Percentiles rank a stretch among this genome's conserved stretches.
These are phyloP conservation scores for Patiria pectinifera DNA, from an alignment of 53 echinoderm and acorn worm species.

Conservation along the genomic window DNA sequence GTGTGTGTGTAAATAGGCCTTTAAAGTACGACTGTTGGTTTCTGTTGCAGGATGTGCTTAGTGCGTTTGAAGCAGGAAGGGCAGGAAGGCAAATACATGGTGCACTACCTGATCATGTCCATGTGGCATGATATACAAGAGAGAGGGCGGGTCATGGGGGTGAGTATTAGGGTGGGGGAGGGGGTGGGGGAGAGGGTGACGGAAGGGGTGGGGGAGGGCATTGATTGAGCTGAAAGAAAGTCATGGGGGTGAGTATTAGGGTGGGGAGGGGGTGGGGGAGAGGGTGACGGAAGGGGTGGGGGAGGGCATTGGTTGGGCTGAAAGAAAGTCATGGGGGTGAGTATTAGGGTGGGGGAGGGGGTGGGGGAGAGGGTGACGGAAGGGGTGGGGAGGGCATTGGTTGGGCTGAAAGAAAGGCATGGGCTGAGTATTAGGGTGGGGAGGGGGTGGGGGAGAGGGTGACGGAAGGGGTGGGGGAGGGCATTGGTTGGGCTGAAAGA, in stretches of 20 bases:
- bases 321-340: constrained; percentile 97
- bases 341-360: constrained; percentile 35
- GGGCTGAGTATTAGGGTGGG: constrained; percentile 75
- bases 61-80: constrained; percentile 92
- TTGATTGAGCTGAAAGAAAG: too few species aligned
- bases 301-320: too few species aligned
- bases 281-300: too few species aligned
- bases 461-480: neutral
- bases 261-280: neutral
- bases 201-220: too few species aligned
- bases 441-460: neutral
- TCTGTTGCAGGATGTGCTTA: constrained; percentile 89
- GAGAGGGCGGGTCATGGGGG: constrained; percentile 93
- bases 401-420: constrained; percentile 42
- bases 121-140: constrained; percentile 98
- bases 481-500: too few species aligned
- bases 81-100: constrained; percentile 92
- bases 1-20: too few species aligned
- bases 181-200: neutral
- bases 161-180: constrained; percentile 62
- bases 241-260: constrained; percentile 91
- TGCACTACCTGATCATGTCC: constrained; percentile 88
- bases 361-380: neutral
- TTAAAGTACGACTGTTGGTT: neutral
- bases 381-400: too few species aligned